These are phyloP conservation scores for Lydus trimaculatus DNA, from an alignment of 2,888 invertebrate genomes.

Conservation along the genomic window DNA sequence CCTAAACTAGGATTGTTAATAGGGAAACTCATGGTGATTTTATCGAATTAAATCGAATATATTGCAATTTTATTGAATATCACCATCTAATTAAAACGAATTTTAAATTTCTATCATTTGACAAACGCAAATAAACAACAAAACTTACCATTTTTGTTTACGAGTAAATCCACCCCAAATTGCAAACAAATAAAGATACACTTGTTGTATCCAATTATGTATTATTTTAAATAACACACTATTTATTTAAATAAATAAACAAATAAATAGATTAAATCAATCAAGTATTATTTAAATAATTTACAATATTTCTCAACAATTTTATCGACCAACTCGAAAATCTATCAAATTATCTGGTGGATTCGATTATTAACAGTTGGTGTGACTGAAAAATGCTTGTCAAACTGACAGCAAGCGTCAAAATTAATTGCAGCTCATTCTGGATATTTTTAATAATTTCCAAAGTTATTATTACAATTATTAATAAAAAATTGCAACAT, in stretches of 20 bases:
- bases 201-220: not conserved
- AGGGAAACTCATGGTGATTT: slow-evolving; percentile 1
- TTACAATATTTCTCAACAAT: not conserved
- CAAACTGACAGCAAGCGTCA: not conserved
- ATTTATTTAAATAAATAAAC: not conserved
- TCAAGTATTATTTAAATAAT: not conserved
- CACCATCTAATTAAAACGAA: not conserved
- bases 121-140: not conserved
- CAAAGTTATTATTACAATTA: too few species aligned
- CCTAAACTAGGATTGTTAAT: slow-evolving; percentile 10
- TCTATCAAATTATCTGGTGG: not conserved
- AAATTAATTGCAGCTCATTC: not conserved
- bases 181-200: not conserved
- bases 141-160: slow-evolving; percentile 2
- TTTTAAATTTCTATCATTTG: not conserved
- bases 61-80: not conserved
- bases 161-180: not conserved
- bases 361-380: not conserved
- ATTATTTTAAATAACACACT: not conserved
- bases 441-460: too few species aligned
- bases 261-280: not conserved
- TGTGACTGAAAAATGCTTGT: not conserved
- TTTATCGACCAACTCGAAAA: not conserved
- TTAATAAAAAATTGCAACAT: too few species aligned
- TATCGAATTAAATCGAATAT: not conserved